phyloP scores from a whole-genome alignment of 2,113 vertebrate genomes.

The Proteles cristata region DNA sequence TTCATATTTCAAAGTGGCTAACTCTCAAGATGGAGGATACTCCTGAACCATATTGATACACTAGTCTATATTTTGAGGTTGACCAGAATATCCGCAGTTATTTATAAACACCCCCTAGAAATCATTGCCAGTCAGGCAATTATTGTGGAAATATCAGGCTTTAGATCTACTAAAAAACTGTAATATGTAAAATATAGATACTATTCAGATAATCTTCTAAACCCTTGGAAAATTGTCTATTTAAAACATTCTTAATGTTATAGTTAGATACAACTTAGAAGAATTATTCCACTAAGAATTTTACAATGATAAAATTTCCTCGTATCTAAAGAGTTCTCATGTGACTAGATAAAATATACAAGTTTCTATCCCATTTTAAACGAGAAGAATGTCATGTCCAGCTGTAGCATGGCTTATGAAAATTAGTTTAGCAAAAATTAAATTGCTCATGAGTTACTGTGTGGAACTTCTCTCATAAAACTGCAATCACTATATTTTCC shows the following conservation, averaged over 20 bases:
- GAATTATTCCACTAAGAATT: not conserved
- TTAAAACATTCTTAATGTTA: not conserved
- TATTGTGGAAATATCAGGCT: not conserved
- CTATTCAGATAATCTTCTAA: not conserved
- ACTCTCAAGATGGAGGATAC: not conserved
- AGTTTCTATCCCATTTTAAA: not conserved
- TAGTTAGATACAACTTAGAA: not conserved
- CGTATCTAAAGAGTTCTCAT: constrained; percentile 8
- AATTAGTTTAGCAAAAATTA: constrained; percentile 33
- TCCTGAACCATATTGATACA: not conserved
- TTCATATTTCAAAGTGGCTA: not conserved
- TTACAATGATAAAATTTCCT: not conserved
- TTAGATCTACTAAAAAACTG: not conserved
- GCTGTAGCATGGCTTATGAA: not conserved
- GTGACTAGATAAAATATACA: not conserved
- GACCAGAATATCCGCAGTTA: not conserved
- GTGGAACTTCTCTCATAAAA: not conserved
- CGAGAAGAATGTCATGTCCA: not conserved
- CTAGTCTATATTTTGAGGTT: not conserved
- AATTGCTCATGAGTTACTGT: not conserved
- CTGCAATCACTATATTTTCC: not conserved
- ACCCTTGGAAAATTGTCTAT: not conserved
- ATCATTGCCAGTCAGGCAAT: not conserved
- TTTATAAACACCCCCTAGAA: not conserved
- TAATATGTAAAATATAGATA: not conserved